Evolutionary conservation across 2,797 vertebrate genomes (phyloP), one percentile per base, ranked within the genome.

Genomic region (Nannoperca australis): DNA sequence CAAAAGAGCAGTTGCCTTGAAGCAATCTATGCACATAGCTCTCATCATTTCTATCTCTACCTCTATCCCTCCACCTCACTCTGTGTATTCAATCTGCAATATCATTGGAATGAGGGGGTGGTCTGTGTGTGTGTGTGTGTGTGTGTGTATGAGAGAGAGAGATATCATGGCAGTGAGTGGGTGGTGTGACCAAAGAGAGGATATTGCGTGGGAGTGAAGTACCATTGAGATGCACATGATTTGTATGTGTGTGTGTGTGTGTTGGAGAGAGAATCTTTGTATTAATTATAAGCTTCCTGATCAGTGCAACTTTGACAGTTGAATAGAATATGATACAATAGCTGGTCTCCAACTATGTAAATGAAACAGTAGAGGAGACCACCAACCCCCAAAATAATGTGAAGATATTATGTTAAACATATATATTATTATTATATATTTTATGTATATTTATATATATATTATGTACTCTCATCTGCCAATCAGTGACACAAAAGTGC

Each of bases 131-230:
- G 54, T 49, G 69, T 64, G 73, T 71, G 70, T 63, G 69, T 76
- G 70, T 76, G 38, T 54, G 49, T 49, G 73, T 68, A 66, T 77
- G 79, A 70, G 81, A 86, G 73, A 60, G 71, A 68, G 61, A 45
- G 69, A 76, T 78, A 71, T 89, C 86, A 86, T 87, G 38, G 49
- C 78, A 79, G 86, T 90, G 87, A 86, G 93, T 91, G 86, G 93
- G 93, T 50, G 85, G 91, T 91, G 85, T 83, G 86, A 91, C 89
- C 88, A 92, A 91, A 91, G 88, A 88, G 88, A 90, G 90, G 90
- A 92, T 88, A 81, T 85, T 87, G 89, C 20, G 91, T 93, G 88
- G 93, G 90, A 93, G 86, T 89, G 74, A 90, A 94, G 90, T 82
- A 91, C 89, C 81, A 91, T 92, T 93, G 84, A 91, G 82, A 86